Base-by-base conservation (phyloP, 2,113 vertebrate genomes). In the Pedetes capensis region DNA sequence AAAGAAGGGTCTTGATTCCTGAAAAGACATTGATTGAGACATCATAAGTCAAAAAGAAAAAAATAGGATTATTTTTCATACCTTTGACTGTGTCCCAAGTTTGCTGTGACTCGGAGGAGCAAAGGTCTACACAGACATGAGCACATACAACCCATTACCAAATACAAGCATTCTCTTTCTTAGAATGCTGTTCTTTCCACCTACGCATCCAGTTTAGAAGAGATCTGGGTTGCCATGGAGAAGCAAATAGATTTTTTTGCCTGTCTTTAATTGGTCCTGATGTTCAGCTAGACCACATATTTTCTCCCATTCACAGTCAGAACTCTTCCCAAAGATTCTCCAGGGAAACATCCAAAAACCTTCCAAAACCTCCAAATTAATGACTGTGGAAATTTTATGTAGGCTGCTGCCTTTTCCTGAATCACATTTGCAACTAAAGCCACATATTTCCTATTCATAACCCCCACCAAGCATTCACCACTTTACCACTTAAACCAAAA, bases 371-470 rank as follows among this genome's bases (percentile, higher is more conserved):
- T 64, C 71, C 68, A 75, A 18, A 87, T 89, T 87, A 89, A 42
- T 95, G 80, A 68, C 44, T 59, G n/a, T 72, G 69, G 93, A 95
- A 90, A 87, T 87, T 86, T 83, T 95, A 95, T 72, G 76, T 78
- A 75, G 44, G 20, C 29, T 68, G 0, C 78, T 85, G 59, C 29
- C 92, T 93, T 76, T 94, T 76, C 84, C 82, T 92, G 44, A 96
- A 80, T 94, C 76, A 75, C 69, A 78, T 94, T 95, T 89, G 51
- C 82, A 81, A 72, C 57, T 53, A 44, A 74, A 94, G 74, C 75
- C 88, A 90, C 69, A 63, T 37, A 89, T 84, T 96, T 89, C n/a
- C 68, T 79, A 25, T 23, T 89, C 55, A 61, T 23, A 82, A 29
- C 29, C 25, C 22, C 55, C 47, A 61, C 64, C 17, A 91, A 91